Conservation (phyloP, 2,113 vertebrate species). For the Planiliza haematocheilus region DNA sequence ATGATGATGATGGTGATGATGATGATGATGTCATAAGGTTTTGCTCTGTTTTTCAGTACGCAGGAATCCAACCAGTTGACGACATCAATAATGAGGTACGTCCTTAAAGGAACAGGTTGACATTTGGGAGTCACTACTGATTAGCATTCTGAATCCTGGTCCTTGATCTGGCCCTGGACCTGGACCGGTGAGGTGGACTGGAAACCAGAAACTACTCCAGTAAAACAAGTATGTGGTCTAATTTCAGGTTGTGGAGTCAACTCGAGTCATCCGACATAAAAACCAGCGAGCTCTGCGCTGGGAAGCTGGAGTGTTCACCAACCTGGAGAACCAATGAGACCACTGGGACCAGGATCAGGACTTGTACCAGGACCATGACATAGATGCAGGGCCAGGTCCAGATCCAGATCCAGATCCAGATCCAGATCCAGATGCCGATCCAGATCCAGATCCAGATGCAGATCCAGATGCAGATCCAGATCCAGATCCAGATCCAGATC, state of each 20-base stretch:
- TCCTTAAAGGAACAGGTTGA: neutral
- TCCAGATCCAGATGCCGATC: neutral
- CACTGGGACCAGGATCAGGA: neutral
- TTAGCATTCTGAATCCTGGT: no score
- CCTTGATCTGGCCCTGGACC: no score
- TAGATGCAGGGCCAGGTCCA: neutral
- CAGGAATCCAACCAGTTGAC: conserved; percentile 87
- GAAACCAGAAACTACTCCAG: no score
- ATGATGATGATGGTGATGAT: no score
- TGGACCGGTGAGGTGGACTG: no score
- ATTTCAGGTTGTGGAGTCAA: conserved; percentile 88
- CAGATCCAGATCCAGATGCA: neutral
- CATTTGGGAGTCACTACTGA: no score
- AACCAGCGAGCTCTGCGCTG: conserved; percentile 85
- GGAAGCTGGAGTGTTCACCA: conserved; percentile 86
- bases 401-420: neutral
- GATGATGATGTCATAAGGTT: no score
- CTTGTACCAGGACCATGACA: neutral
- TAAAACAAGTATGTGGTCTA: neutral
- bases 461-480: neutral
- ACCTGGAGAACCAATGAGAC: conserved; percentile 62
- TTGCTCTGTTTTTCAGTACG: conserved; percentile 81
- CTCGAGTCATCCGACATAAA: conserved; percentile 86
- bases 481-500: neutral
- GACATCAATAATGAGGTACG: conserved; percentile 89